A percentile compares a stretch with the other conserved stretches of the same genome.
phyloP scores from a whole-genome alignment of 2,797 vertebrate genomes.

The Leptodactylus fallax region DNA sequence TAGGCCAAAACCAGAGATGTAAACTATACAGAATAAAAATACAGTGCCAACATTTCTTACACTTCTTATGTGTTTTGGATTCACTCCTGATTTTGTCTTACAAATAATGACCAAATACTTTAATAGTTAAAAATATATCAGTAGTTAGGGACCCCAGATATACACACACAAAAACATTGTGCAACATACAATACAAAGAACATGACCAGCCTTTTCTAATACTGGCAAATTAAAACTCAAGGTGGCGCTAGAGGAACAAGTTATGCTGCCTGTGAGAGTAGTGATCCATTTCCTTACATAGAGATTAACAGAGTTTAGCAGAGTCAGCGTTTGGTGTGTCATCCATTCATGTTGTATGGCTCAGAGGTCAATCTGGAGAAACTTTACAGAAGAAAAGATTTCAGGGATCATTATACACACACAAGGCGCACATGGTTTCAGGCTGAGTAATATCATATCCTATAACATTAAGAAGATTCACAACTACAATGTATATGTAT shows the following conservation, averaged over 20 bases:
- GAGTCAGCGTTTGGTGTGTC: conserved; percentile 35
- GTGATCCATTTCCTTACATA: conserved; percentile 34
- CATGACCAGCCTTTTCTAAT: background rate
- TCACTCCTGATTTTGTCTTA: too few species aligned
- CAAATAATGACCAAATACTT: too few species aligned
- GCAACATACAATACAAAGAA: background rate
- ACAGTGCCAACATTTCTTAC: too few species aligned
- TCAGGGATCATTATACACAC: background rate
- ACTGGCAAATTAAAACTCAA: conserved; percentile 64
- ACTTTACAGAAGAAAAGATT: background rate
- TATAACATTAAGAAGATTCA: background rate
- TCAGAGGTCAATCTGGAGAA: conserved; percentile 11
- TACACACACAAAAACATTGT: background rate
- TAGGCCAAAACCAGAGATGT: too few species aligned
- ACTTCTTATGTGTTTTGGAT: too few species aligned
- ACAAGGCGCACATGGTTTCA: background rate
- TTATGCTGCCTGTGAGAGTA: conserved; percentile 58
- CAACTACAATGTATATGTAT: background rate
- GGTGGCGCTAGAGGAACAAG: conserved; percentile 77
- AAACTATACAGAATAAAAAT: too few species aligned
- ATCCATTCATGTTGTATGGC: conserved; percentile 36
- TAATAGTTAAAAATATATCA: too few species aligned
- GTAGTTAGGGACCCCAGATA: background rate
- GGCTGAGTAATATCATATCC: background rate
- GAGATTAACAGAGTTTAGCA: conserved; percentile 41